Evolutionary conservation across 2,888 invertebrate genomes (phyloP).

Genomic region (Melikaiella ostensackeni): DNA sequence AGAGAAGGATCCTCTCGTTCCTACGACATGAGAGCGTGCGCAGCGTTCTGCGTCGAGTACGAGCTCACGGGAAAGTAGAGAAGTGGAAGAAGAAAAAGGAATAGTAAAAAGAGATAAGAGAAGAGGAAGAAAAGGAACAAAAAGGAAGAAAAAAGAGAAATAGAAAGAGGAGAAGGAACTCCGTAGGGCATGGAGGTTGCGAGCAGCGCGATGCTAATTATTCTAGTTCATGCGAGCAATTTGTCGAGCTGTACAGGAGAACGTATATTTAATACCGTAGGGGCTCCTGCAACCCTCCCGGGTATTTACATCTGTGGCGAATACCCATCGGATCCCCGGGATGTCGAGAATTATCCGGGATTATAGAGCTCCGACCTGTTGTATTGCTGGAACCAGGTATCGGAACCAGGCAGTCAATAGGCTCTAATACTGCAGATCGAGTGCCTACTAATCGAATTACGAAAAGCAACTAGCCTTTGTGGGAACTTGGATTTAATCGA

Average conservation of each 20-base stretch:
- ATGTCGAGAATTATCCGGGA: constrained; percentile 59
- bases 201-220: constrained; percentile 70
- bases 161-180: constrained; percentile 47
- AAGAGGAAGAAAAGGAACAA: neutral
- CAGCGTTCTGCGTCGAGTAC: constrained; percentile 14
- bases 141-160: neutral
- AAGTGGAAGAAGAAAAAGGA: constrained; percentile 29
- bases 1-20: constrained; percentile 14
- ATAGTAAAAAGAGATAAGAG: neutral
- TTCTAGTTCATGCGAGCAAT: constrained; percentile 74
- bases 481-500: neutral
- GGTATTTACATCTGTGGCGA: constrained; percentile 73
- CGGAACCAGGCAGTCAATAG: neutral
- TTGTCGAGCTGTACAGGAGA: constrained; percentile 68
- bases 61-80: constrained; percentile 20
- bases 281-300: constrained; percentile 62
- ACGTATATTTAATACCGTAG: constrained; percentile 58
- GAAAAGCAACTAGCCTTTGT: constrained; percentile 16
- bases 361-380: constrained; percentile 44
- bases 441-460: constrained; percentile 9
- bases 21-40: constrained; percentile 28
- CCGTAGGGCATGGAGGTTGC: constrained; percentile 49
- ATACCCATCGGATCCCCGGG: constrained; percentile 59
- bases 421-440: constrained; percentile 7
- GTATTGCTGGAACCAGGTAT: neutral